Percentiles rank a stretch among this genome's conserved stretches.
phyloP scores from a whole-genome alignment of 2,888 invertebrate species.

The Spatulosminthurus flaviceps region DNA sequence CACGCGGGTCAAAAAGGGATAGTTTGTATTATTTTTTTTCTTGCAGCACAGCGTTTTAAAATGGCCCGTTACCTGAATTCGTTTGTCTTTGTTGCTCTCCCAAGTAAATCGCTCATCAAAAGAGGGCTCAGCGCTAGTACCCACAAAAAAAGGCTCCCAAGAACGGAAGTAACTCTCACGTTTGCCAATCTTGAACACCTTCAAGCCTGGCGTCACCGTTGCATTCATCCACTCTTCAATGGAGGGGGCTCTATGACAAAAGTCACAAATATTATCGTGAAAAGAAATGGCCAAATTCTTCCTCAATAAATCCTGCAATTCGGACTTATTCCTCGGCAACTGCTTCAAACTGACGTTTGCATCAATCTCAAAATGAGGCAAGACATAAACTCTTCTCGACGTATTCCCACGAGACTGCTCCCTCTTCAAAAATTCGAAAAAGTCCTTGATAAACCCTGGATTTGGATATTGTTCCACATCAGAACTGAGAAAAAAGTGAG shows the following conservation, averaged over 20 bases:
- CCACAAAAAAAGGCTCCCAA: conserved; percentile 95
- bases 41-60: too few species aligned
- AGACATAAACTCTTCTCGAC: conserved; percentile 76
- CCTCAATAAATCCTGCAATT: conserved; percentile 74
- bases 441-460: conserved; percentile 79
- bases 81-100: conserved; percentile 95
- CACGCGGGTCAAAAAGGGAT: too few species aligned
- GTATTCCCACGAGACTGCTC: background rate
- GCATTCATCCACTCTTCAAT: conserved; percentile 38
- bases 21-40: too few species aligned
- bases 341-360: conserved; percentile 66
- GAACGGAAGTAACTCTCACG: conserved; percentile 78
- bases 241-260: conserved; percentile 74
- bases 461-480: conserved; percentile 92
- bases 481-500: conserved; percentile 83
- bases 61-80: conserved; percentile 94
- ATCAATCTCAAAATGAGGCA: conserved; percentile 89
- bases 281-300: conserved; percentile 85
- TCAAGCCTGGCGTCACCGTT: conserved; percentile 67
- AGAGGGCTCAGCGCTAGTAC: conserved; percentile 85
- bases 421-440: conserved; percentile 67
- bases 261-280: conserved; percentile 87
- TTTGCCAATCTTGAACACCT: conserved; percentile 87
- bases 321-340: conserved; percentile 80
- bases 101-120: conserved; percentile 92